Conservation (phyloP, 2,888 invertebrate genomes). For the Helobdella robusta region DNA sequence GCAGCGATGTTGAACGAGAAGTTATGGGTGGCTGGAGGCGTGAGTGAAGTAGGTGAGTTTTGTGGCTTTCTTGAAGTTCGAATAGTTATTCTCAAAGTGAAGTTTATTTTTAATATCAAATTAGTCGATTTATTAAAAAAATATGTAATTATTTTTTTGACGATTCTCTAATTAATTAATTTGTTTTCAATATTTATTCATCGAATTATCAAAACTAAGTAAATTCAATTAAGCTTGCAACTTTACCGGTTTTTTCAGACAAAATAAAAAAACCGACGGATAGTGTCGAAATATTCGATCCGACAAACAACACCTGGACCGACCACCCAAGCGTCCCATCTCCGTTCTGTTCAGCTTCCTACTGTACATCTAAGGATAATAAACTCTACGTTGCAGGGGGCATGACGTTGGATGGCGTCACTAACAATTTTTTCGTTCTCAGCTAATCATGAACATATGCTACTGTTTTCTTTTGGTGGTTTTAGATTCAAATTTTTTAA, state of each 20-base stretch:
- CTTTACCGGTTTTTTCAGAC: constrained; percentile 37
- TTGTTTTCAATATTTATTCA: too few relatives aligned
- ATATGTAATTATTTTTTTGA: background rate
- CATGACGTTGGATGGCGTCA: constrained; percentile 40
- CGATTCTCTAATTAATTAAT: background rate
- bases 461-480: too few relatives aligned
- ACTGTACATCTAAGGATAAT: constrained; percentile 36
- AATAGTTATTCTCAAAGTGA: constrained; percentile 3
- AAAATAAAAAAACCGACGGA: constrained; percentile 43
- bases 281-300: constrained; percentile 41
- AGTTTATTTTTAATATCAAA: too few relatives aligned
- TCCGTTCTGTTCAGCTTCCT: constrained; percentile 45
- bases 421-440: background rate
- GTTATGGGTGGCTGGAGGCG: constrained; percentile 44
- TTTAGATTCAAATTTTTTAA: too few relatives aligned
- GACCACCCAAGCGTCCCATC: constrained; percentile 38
- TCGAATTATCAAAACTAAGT: too few relatives aligned
- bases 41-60: constrained; percentile 38
- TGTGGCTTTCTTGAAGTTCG: background rate
- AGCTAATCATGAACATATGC: too few relatives aligned
- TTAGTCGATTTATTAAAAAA: too few relatives aligned
- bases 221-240: too few relatives aligned
- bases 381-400: constrained; percentile 44
- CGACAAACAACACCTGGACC: constrained; percentile 40
- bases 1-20: constrained; percentile 40